These are phyloP conservation scores for Bombus turneri DNA, from an alignment of 1,140 invertebrate genomes.

Conservation along the genomic window DNA sequence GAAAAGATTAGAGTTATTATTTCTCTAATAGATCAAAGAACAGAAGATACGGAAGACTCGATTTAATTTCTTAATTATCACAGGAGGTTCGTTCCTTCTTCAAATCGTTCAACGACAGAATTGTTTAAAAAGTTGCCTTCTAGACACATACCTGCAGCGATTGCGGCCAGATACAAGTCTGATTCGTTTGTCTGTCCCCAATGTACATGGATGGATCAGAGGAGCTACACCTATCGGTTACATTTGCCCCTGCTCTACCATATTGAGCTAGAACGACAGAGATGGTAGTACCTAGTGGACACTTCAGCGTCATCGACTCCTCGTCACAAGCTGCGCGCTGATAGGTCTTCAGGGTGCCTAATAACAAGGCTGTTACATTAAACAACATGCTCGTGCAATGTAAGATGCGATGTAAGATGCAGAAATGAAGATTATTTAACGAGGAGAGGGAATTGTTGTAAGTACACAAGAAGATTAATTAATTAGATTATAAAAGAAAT, in stretches of 20 bases:
- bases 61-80: background rate
- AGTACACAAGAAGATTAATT: too few relatives aligned
- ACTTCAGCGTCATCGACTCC: constrained; percentile 91
- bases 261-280: constrained; percentile 92
- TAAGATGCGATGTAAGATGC: background rate
- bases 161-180: constrained; percentile 83
- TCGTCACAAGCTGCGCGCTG: constrained; percentile 94
- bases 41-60: background rate
- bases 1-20: too few relatives aligned
- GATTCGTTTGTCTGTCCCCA: constrained; percentile 74
- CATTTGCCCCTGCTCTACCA: constrained; percentile 81
- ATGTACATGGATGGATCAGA: constrained; percentile 65
- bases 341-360: constrained; percentile 93
- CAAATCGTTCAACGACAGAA: background rate
- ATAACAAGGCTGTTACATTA: constrained; percentile 88
- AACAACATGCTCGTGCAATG: constrained; percentile 24
- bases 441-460: background rate
- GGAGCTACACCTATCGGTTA: constrained; percentile 79
- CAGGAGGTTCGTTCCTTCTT: background rate
- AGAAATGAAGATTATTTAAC: background rate
- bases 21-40: background rate
- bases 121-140: background rate
- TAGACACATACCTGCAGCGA: constrained; percentile 84
- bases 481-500: too few relatives aligned
- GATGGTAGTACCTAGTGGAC: constrained; percentile 93